Evolutionary conservation across 37 sponge, comb jelly and placozoan genomes (phyloP).

Genomic region (Aplysina aerophoba): DNA sequence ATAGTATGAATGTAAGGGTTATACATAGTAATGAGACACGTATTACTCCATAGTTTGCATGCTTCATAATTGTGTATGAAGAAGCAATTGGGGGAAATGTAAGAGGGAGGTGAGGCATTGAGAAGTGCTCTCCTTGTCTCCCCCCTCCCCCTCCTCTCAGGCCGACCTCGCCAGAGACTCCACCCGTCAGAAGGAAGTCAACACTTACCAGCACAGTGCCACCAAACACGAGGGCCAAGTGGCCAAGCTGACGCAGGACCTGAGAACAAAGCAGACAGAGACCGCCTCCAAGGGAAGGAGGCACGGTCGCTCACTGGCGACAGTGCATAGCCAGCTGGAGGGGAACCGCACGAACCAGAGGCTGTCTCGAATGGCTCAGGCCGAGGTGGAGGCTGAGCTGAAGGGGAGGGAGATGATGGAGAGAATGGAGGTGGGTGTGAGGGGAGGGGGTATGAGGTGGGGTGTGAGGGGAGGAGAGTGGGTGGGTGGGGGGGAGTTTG

Average conservation of each 20-base stretch:
- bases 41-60: no score
- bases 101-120: no score
- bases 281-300: neutral
- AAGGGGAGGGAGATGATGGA: conserved; percentile 7
- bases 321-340: conserved; percentile 14
- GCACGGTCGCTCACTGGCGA: neutral
- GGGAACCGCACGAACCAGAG: neutral
- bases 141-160: neutral
- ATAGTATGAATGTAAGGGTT: no score
- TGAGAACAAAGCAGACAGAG: neutral
- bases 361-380: conserved; percentile 18
- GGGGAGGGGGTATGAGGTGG: no score
- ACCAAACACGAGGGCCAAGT: neutral
- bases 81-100: no score
- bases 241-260: neutral
- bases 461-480: no score
- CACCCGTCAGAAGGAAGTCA: neutral
- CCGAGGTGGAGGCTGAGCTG: conserved; percentile 30
- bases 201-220: neutral
- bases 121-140: neutral
- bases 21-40: no score
- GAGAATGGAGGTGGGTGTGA: conserved; percentile 27
- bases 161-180: neutral
- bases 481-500: no score
- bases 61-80: no score